Percentiles rank a stretch among this genome's conserved stretches.
These are phyloP conservation scores for Bombus breviceps DNA, from an alignment of 1,140 invertebrate species.

Conservation along the genomic window DNA sequence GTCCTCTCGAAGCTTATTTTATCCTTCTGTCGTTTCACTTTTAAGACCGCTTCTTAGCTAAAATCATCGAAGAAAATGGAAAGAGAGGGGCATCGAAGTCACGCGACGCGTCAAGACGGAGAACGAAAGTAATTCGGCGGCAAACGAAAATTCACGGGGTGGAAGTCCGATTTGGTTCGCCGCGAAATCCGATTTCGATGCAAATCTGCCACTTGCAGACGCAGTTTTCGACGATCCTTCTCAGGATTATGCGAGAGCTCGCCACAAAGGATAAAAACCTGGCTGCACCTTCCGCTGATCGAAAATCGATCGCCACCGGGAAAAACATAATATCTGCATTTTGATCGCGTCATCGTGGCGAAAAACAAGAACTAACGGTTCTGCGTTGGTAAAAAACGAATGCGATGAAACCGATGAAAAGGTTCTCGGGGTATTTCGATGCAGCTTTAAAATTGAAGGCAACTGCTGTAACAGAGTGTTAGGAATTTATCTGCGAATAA, in stretches of 20 bases:
- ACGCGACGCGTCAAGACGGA: background rate
- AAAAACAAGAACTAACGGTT: conserved; percentile 2
- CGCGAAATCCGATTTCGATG: conserved; percentile 44
- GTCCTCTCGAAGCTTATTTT: background rate
- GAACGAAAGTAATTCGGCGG: background rate
- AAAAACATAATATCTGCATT: conserved; percentile 8
- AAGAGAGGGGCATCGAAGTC: background rate
- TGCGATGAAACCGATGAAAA: background rate
- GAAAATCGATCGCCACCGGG: conserved; percentile 26
- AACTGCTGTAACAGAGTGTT: background rate
- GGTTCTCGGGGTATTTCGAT: background rate
- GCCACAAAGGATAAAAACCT: conserved; percentile 3
- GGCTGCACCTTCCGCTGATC: background rate
- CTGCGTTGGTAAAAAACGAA: background rate
- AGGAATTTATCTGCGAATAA: conserved; percentile 14
- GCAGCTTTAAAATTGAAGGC: background rate
- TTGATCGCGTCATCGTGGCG: background rate
- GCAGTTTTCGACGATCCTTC: conserved; percentile 26
- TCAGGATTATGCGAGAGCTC: background rate
- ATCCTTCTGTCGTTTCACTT: background rate
- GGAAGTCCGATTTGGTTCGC: conserved; percentile 21
- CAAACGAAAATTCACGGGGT: background rate
- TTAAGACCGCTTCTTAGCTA: background rate
- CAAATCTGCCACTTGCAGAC: conserved; percentile 22
- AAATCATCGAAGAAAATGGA: background rate